phyloP scores from a whole-genome alignment of 2,888 invertebrate species.

The Nymphalis polychloros region DNA sequence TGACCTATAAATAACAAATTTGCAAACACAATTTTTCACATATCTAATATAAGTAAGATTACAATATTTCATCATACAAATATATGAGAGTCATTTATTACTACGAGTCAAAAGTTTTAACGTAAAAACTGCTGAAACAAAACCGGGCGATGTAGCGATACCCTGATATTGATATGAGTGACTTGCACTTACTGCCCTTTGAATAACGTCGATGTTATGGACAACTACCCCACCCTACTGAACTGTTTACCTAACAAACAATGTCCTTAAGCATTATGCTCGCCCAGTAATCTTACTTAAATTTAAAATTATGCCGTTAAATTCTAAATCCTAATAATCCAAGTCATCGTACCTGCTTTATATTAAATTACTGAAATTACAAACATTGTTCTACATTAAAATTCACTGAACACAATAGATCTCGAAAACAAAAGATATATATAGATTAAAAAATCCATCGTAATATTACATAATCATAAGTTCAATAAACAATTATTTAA shows the following conservation, averaged over 20 bases:
- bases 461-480: too few relatives aligned
- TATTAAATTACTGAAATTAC: not conserved
- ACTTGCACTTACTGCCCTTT: constrained; percentile 78
- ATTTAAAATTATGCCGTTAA: constrained; percentile 16
- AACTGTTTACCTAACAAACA: constrained; percentile 67
- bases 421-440: too few relatives aligned
- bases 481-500: too few relatives aligned
- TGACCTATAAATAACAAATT: not conserved
- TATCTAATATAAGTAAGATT: too few relatives aligned
- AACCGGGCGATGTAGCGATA: constrained; percentile 55
- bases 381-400: not conserved
- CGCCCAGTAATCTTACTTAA: constrained; percentile 46
- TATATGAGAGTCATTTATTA: constrained; percentile 45
- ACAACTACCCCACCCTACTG: constrained; percentile 56
- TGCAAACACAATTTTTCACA: not conserved
- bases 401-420: too few relatives aligned
- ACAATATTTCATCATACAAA: constrained; percentile 40
- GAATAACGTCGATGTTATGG: constrained; percentile 62
- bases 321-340: not conserved
- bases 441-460: too few relatives aligned
- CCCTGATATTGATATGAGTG: constrained; percentile 80
- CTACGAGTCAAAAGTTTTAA: constrained; percentile 29
- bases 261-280: constrained; percentile 69
- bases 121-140: constrained; percentile 73
- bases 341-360: not conserved